phyloP scores from a whole-genome alignment of 2,888 invertebrate genomes.

The Pardosa pseudoannulata region DNA sequence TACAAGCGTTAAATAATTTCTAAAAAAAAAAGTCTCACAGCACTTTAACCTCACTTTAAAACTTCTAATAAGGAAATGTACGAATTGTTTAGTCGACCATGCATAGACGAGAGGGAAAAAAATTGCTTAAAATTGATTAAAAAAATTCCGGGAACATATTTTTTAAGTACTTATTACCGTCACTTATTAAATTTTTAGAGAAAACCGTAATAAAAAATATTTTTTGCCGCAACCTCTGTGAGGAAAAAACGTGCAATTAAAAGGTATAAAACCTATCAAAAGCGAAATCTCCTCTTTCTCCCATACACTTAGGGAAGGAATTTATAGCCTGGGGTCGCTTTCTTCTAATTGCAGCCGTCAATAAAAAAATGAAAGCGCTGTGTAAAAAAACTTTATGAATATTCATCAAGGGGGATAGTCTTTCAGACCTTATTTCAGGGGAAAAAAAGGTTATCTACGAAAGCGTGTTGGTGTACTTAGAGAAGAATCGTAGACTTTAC shows the following conservation, averaged over 20 bases:
- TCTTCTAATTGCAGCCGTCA: constrained; percentile 57
- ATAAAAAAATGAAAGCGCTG: constrained; percentile 10
- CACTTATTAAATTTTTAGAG: constrained; percentile 51
- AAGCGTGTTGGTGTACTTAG: neutral
- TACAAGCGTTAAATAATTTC: neutral
- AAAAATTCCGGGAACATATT: constrained; percentile 9
- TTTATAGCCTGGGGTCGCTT: constrained; percentile 21
- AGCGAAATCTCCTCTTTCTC: constrained; percentile 20
- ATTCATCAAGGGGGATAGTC: constrained; percentile 30
- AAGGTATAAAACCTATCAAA: constrained; percentile 56
- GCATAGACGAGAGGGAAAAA: neutral
- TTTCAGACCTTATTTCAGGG: neutral
- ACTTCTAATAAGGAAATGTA: neutral
- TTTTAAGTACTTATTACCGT: constrained; percentile 26
- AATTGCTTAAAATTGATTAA: neutral
- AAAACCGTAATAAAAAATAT: constrained; percentile 18
- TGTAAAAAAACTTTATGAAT: constrained; percentile 56
- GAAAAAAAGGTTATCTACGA: neutral
- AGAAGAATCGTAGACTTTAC: neutral
- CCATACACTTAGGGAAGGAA: constrained; percentile 32
- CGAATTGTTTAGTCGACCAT: constrained; percentile 6
- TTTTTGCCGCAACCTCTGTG: neutral
- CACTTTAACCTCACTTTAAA: neutral
- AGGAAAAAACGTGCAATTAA: constrained; percentile 46
- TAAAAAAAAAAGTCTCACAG: neutral